Evolutionary conservation across 92 coral and sea anemone species (phyloP).

Genomic region (Phymanthus crucifer): DNA sequence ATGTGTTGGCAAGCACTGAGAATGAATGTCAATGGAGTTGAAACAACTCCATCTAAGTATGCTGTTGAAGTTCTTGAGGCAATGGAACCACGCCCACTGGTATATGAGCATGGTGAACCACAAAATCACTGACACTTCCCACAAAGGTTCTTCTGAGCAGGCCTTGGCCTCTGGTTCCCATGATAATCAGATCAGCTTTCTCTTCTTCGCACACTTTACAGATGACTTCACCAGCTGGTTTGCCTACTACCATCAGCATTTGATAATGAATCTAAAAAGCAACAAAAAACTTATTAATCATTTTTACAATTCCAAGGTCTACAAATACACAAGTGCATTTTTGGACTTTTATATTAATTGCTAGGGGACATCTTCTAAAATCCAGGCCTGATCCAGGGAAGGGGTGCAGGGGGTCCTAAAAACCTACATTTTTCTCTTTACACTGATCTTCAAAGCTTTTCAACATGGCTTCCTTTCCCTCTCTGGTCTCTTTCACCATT

Average conservation of each 20-base stretch:
- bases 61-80: no score
- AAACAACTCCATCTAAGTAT: no score
- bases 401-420: no score
- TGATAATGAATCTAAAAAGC: constrained; percentile 53
- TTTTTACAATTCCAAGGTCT: no score
- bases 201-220: constrained; percentile 60
- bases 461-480: constrained; percentile 43
- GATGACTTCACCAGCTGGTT: constrained; percentile 78
- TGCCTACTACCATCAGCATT: constrained; percentile 69
- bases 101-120: constrained; percentile 54
- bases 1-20: no score
- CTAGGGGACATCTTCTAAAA: no score
- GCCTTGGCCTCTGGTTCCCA: constrained; percentile 51
- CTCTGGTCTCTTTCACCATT: constrained; percentile 49
- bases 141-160: constrained; percentile 49
- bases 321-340: no score
- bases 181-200: constrained; percentile 30
- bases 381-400: no score
- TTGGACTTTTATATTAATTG: no score
- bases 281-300: neutral
- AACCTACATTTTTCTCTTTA: constrained; percentile 19
- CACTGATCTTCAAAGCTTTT: constrained; percentile 49
- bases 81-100: constrained; percentile 54
- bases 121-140: constrained; percentile 66
- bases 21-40: no score